Evolutionary conservation across 2,113 vertebrate species (phyloP).

Genomic region (Hassar affinis): DNA sequence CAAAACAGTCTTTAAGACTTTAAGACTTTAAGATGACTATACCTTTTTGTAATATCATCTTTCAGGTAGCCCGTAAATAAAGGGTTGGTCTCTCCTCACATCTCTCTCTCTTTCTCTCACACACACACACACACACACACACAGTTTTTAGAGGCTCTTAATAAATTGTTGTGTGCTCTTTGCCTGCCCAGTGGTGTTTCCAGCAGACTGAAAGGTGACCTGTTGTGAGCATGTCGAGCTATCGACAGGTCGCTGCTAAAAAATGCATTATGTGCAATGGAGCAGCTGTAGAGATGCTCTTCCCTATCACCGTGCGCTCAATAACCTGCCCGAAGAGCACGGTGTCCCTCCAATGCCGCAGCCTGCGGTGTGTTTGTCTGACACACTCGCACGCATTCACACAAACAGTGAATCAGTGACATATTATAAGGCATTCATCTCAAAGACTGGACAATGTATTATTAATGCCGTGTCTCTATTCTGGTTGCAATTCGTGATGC

Average conservation of each 20-base stretch:
- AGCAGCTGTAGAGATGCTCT: slow-evolving; percentile 37
- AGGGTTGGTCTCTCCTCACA: background rate
- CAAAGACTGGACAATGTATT: slow-evolving; percentile 24
- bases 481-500: background rate
- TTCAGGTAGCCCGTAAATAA: background rate
- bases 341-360: background rate
- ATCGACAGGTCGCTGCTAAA: slow-evolving; percentile 45
- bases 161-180: slow-evolving; percentile 37
- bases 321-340: slow-evolving; percentile 36
- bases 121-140: background rate
- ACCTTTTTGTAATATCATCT: too few relatives aligned
- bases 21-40: too few relatives aligned
- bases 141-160: background rate
- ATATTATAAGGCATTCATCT: slow-evolving; percentile 34
- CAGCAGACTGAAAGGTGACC: slow-evolving; percentile 45
- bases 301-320: slow-evolving; percentile 31
- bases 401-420: slow-evolving; percentile 34
- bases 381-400: slow-evolving; percentile 13
- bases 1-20: too few relatives aligned
- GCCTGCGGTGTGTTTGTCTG: slow-evolving; percentile 14
- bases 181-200: slow-evolving; percentile 24
- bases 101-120: background rate
- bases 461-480: slow-evolving; percentile 37
- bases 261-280: slow-evolving; percentile 48
- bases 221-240: slow-evolving; percentile 40